Base-by-base conservation (phyloP, 2,888 invertebrate genomes). In the Caenorhabditis doughertyi region DNA sequence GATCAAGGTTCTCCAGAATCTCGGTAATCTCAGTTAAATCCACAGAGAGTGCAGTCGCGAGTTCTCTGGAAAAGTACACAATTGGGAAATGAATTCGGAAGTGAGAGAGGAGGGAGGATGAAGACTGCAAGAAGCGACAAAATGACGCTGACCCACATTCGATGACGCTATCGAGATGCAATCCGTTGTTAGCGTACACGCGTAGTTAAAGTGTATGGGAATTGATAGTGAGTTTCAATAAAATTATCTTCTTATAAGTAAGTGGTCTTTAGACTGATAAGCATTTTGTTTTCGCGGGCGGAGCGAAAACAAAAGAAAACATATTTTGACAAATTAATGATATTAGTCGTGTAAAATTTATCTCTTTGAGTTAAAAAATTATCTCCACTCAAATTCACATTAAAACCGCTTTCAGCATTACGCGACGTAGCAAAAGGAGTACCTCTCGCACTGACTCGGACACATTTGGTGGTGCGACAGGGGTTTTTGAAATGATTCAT, bases 21-120 rank as follows among this genome's bases (percentile, higher is more conserved):
- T 89, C 89, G 5, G 82, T 56, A n/a, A 89, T 64, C 23, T 85
- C 84, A 42, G 83, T 84, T n/a, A 84, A 60, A 60, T 84, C 81
- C 9, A 82, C 84, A 21, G 81, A 56, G 13, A 89, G 55, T 7
- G 85, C 82, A 9, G 62, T 16, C 8, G 87, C 84, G 32, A 89
- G 80, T 58, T 89, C 87, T 23, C 87, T 89, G 62, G 0, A 29
- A 83, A 76, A 29, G 32, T 56, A 60, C 39, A 67, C 9, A 16
- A 29, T 53, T 51, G 13, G 35, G 42, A 23, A 29, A 7, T 29
- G 21, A n/a, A 21, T 51, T 23, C 32, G 21, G 27, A 29, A 47
- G 23, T 18, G 49, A 23, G 27, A n/a, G 42, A 64, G 13, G 49
- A 65, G 49, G 13, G 49, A 65, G 51, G 65, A 32, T 27, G 51